Evolutionary conservation across 1,140 invertebrate genomes (phyloP), one percentile per base, ranked within the genome.

Genomic region (Portunus trituberculatus): DNA sequence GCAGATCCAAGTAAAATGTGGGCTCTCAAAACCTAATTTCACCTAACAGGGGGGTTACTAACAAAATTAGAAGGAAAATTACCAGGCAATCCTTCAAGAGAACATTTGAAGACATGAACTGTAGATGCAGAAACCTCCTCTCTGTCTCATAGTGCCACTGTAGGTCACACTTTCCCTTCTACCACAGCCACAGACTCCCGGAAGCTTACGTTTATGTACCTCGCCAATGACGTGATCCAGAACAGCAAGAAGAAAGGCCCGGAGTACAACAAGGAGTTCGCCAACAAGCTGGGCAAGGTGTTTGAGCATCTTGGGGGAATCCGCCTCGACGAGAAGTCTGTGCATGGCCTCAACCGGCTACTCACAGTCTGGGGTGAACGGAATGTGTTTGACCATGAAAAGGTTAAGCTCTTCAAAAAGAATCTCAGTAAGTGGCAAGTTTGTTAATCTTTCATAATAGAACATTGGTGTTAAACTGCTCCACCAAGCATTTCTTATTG

Each of bases 191-290:
- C 99, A 97, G 98, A 99, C 96, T 98, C 97, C 93, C 98, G 98
- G 96, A 99, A 99, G 96, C 97, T 99, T 87, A 99, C 98, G 32
- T 99, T 99, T 96, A 98, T 99, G 98, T 99, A 99, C 97, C 97
- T 99, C 95, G 99, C 99, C 4, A 99, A 99, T 98, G 99, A 99
- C 98, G 99, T 99, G 39, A 99, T 99, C 96, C 99, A 99, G 97
- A 99, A 99, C 96, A 99, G 99, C 97, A 99, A 99, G 96, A 99
- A 99, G 96, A 99, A 99, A 97, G 99, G 99, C 0, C 99, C 99
- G 8, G 99, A 99, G 97, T 99, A 99, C 97, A 98, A 98, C 16
- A 98, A 98, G 97, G 98, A 98, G 96, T 99, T 98, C 97, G 98
- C 98, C 12, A 97, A 97, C 93, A 97, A 98, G 20, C 97, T 99